These are phyloP conservation scores for Heliconius hewitsoni DNA, from an alignment of 1,140 invertebrate species.

Conservation along the genomic window DNA sequence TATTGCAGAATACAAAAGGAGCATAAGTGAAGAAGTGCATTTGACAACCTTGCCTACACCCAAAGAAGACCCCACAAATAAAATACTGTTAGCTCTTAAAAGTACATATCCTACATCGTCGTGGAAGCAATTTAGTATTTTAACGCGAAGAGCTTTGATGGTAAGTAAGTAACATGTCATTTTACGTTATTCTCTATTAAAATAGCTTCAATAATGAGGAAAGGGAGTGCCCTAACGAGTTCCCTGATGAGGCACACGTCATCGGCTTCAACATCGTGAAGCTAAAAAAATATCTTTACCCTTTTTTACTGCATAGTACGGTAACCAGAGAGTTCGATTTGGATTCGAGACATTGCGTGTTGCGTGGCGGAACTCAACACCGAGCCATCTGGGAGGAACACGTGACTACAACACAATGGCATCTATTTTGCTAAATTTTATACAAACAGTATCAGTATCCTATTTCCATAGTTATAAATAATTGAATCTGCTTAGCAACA, in stretches of 20 bases:
- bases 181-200: not conserved
- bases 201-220: too few relatives aligned
- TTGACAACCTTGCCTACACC: constrained; percentile 64
- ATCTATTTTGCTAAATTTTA: not conserved
- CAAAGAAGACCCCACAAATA: constrained; percentile 66
- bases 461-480: not conserved
- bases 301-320: too few relatives aligned
- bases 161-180: constrained; percentile 44
- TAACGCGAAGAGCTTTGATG: constrained; percentile 65
- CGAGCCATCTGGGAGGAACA: too few relatives aligned
- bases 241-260: too few relatives aligned
- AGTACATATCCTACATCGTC: constrained; percentile 67
- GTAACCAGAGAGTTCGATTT: too few relatives aligned
- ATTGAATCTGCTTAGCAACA: not conserved
- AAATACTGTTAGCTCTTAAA: constrained; percentile 67
- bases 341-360: too few relatives aligned
- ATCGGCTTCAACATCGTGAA: too few relatives aligned
- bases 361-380: too few relatives aligned
- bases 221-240: too few relatives aligned
- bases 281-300: too few relatives aligned
- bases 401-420: too few relatives aligned
- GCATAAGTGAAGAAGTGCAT: constrained; percentile 55
- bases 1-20: constrained; percentile 62
- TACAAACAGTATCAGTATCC: not conserved
- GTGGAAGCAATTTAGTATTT: constrained; percentile 65